These are phyloP conservation scores for Callitettix versicolor DNA, from an alignment of 1,140 invertebrate genomes.

Conservation along the genomic window DNA sequence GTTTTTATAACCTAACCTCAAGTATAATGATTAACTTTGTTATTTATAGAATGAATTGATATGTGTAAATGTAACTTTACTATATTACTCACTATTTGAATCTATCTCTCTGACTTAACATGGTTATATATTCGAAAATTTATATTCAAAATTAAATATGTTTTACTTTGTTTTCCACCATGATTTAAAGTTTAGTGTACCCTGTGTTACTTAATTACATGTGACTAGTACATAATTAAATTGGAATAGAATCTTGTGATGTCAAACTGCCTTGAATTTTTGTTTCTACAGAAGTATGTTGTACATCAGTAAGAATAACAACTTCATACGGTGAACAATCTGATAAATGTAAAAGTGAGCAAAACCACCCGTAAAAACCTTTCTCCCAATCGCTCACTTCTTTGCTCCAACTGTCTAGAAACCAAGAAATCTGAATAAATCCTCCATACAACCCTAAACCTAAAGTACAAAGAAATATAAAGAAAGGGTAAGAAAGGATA, in stretches of 20 bases:
- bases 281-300: conserved; percentile 10
- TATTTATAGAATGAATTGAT: no score
- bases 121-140: no score
- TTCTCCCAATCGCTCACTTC: conserved; percentile 66
- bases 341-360: conserved; percentile 50
- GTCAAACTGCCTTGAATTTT: not conserved
- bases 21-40: no score
- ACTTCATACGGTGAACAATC: conserved; percentile 61
- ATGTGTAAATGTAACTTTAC: no score
- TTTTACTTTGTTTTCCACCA: no score
- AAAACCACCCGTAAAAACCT: conserved; percentile 69
- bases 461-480: conserved; percentile 51
- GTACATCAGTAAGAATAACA: conserved; percentile 29
- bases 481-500: conserved; percentile 58
- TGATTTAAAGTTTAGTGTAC: no score
- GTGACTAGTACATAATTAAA: no score
- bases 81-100: no score
- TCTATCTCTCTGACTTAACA: no score
- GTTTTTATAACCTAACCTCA: no score
- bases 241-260: conserved; percentile 5
- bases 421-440: conserved; percentile 55
- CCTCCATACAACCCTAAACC: conserved; percentile 55
- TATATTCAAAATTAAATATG: no score
- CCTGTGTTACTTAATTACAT: no score
- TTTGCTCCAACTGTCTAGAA: conserved; percentile 52